Percentiles rank a stretch among this genome's conserved stretches.
Conservation (phyloP, 30 jellyfish, hydroid and myxozoan genomes). For the Catostylus mosaicus region DNA sequence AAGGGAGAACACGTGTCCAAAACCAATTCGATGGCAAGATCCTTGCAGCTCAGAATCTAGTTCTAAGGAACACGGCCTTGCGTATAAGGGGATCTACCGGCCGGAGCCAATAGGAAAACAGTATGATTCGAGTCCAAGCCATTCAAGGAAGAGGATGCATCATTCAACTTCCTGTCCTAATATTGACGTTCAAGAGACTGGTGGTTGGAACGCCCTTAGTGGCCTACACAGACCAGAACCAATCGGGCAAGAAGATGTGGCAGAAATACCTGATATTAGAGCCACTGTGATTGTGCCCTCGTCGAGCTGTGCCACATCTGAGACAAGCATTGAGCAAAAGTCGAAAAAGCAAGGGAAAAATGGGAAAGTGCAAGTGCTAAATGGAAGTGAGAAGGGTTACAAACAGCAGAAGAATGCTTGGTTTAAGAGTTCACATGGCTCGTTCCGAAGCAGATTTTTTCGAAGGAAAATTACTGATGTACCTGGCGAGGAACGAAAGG, state of each 20-base stretch:
- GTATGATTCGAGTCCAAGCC: constrained; percentile 10
- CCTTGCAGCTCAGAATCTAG: neutral
- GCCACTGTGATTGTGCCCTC: constrained; percentile 11
- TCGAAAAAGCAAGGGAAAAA: neutral
- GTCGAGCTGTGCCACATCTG: neutral
- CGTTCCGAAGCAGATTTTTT: neutral
- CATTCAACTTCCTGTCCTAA: constrained; percentile 2
- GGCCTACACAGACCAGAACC: constrained; percentile 43
- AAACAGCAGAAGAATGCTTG: neutral
- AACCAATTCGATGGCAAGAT: neutral
- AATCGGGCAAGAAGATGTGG: constrained; percentile 33
- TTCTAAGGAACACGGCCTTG: neutral
- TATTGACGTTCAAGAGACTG: neutral
- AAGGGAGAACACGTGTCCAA: neutral
- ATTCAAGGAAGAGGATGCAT: neutral
- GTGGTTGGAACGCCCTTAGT: constrained; percentile 1
- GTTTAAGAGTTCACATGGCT: neutral
- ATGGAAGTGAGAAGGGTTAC: neutral
- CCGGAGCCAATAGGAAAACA: constrained; percentile 43
- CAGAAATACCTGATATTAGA: neutral
- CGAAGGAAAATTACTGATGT: neutral
- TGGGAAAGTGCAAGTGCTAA: neutral
- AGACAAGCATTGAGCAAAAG: neutral
- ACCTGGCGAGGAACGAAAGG: neutral
- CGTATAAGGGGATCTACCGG: neutral